Evolutionary conservation across 1,140 invertebrate species (phyloP).

Genomic region (Homalodisca vitripennis): DNA sequence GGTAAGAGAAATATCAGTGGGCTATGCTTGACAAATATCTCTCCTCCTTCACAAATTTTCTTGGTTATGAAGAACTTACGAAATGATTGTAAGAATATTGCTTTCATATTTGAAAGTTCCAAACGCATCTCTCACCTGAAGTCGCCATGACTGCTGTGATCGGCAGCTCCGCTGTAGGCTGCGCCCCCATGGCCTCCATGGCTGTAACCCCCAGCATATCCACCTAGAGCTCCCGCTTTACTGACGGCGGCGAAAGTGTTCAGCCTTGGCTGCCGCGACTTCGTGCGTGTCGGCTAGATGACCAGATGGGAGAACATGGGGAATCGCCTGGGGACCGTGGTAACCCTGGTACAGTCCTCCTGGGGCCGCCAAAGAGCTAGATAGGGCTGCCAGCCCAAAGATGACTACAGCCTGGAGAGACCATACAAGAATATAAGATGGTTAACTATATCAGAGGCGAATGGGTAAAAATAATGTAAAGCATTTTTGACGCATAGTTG

Average conservation of each 20-base stretch:
- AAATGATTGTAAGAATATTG: too few species aligned
- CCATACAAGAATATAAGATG: neutral
- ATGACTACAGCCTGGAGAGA: too few species aligned
- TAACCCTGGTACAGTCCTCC: slow-evolving; percentile 23
- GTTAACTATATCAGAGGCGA: neutral
- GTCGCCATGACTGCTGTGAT: neutral
- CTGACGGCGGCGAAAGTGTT: slow-evolving; percentile 33
- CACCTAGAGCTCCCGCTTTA: neutral
- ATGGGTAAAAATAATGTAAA: too few species aligned
- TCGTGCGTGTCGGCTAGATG: slow-evolving; percentile 36
- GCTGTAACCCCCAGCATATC: neutral
- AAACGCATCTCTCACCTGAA: too few species aligned
- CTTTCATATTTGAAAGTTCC: too few species aligned
- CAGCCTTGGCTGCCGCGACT: slow-evolving; percentile 39
- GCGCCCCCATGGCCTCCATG: neutral
- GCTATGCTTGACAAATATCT: too few species aligned
- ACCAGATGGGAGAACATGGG: slow-evolving; percentile 29
- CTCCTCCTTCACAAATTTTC: too few species aligned
- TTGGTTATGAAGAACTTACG: too few species aligned
- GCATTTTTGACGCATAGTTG: too few species aligned
- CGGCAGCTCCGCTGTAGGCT: slow-evolving; percentile 1
- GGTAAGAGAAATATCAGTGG: too few species aligned
- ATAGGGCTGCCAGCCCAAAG: too few species aligned
- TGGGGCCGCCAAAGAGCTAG: neutral
- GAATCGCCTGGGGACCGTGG: slow-evolving; percentile 27